Evolutionary conservation across 92 coral and sea anemone genomes (phyloP), one percentile per base, ranked within the genome.

Genomic region (Porites cylindrica): DNA sequence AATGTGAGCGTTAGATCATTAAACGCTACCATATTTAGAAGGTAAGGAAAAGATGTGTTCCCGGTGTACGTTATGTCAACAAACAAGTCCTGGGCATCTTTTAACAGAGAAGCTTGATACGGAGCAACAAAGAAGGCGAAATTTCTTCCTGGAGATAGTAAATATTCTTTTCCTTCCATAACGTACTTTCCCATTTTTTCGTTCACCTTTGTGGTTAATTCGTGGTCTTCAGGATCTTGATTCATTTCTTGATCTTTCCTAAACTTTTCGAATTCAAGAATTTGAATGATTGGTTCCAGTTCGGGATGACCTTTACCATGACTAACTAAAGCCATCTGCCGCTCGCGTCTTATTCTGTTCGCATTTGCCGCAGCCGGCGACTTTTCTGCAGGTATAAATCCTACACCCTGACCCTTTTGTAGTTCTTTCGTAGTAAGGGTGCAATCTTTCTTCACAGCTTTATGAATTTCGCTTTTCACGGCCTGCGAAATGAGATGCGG

Each of bases 131-230:
- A 88, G 66, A 91, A 91, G 1, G 94, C 91, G 38, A 83, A 83
- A 54, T 69, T 91, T 38, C 89, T 83, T 7, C 50, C 63, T 1
- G 94, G 94, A 26, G 92, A 52, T 20, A 91, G 72, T 56, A 88
- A 16, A 63, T 84, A 91, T 68, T 91, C 86, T 53, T 65, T 87
- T 70, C 89, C 91, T 8, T 91, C 89, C 91, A 91, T 91, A 53
- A 12, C 65, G 52, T 91, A 87, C 53, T 62, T 73, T 13, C 91
- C 86, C 89, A 87, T 82, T 77, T 62, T 77, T 1, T 47, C 18
- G 62, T 91, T 88, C 13, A 91, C 86, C 4, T 75, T 59, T 82
- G 75, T 68, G 13, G 89, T 77, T 47, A 83, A 84, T 68, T 83
- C 90, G 11, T 82, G 17, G 11, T 91, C 86, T 24, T 83, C 91